Percentiles rank a stretch among this genome's conserved stretches.
These are phyloP conservation scores for Cynopterus brachyotis DNA, from an alignment of 2,113 vertebrate genomes.

Conservation along the genomic window DNA sequence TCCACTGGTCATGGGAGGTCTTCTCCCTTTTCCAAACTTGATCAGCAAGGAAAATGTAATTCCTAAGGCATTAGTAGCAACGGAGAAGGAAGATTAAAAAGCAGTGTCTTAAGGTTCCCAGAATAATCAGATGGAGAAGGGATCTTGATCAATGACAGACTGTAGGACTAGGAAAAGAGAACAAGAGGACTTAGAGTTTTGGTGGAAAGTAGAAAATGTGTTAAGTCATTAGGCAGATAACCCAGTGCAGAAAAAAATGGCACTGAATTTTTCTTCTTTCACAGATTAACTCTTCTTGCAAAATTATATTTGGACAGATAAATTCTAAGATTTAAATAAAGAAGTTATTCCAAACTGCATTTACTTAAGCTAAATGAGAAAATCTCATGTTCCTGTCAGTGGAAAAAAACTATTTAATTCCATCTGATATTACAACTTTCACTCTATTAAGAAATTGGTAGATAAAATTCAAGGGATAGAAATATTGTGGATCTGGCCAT, in stretches of 20 bases:
- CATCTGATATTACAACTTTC: not conserved
- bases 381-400: not conserved
- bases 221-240: not conserved
- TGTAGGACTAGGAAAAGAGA: not conserved
- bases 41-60: not conserved
- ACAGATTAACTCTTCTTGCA: not conserved
- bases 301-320: not conserved
- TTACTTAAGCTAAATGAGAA: slow-evolving; percentile 39
- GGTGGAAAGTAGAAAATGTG: not conserved
- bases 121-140: not conserved
- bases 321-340: not conserved
- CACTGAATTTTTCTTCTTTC: not conserved
- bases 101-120: not conserved
- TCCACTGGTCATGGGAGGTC: not conserved
- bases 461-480: not conserved
- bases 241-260: not conserved
- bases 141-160: not conserved
- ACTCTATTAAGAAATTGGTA: not conserved
- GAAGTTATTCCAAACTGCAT: not conserved
- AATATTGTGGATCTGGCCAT: not conserved
- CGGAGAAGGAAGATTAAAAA: not conserved
- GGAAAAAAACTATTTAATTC: not conserved
- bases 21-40: not conserved
- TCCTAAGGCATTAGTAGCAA: not conserved
- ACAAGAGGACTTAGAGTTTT: not conserved